Evolutionary conservation across 2,113 vertebrate genomes (phyloP).

Genomic region (Herpailurus yagouaroundi): DNA sequence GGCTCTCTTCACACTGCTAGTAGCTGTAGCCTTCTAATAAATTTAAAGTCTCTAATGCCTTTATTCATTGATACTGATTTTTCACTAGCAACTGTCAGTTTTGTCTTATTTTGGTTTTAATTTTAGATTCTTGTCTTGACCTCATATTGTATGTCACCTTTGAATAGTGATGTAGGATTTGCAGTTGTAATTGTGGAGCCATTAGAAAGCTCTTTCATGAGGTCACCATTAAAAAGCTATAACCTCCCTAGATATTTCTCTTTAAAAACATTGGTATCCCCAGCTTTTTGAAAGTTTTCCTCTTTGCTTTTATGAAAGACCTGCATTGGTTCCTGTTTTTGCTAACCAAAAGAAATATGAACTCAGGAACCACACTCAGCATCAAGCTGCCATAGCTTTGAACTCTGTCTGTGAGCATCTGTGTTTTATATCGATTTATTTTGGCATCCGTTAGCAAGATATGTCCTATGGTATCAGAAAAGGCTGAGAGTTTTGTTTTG

Average conservation of each 20-base stretch:
- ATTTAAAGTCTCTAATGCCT: background rate
- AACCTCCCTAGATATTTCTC: background rate
- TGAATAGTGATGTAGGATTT: background rate
- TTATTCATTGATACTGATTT: background rate
- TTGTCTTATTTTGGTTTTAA: background rate
- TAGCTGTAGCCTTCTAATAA: background rate
- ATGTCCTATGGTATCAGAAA: background rate
- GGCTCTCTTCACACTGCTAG: background rate
- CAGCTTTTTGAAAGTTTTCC: background rate
- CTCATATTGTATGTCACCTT: background rate
- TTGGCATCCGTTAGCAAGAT: background rate
- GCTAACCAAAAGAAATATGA: background rate
- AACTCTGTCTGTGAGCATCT: background rate
- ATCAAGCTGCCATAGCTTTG: background rate
- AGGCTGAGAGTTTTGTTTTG: background rate
- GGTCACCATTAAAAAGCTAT: background rate
- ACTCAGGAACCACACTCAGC: background rate
- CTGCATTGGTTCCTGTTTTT: background rate
- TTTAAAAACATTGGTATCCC: background rate
- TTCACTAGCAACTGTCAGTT: background rate
- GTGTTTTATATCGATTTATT: background rate
- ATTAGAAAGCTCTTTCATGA: background rate
- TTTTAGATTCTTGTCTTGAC: background rate
- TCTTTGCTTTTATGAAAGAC: background rate
- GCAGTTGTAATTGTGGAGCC: background rate